Base-by-base conservation (phyloP, 1,140 invertebrate species). In the Aphaenogaster floridana region DNA sequence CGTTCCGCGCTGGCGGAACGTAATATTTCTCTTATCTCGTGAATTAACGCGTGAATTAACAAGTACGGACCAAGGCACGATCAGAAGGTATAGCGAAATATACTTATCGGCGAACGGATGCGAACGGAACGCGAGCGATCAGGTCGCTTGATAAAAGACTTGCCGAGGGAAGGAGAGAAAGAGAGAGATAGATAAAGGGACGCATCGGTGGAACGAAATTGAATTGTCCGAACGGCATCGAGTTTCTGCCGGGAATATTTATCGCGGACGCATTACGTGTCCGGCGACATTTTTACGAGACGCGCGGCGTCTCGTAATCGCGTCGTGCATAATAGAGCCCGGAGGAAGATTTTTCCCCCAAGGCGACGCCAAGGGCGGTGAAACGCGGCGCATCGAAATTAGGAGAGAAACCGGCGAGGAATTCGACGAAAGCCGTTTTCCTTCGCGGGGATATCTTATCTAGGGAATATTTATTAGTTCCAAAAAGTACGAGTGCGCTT, bases 201-300 rank as follows among this genome's bases (percentile, higher is more conserved):
- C 36, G 79, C 81, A 45, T 21, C 15, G 45, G 36, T 4, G 45
- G 71, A 63, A 64, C 34, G 21, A 85, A 85, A 85, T 77, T 85
- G 71, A 85, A 85, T 85, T 85, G 81, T 85, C 83, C 74, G 69
- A 61, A 48, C 54, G 69, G 54, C 68, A 84, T 84, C 54, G 54
- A 45, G 28, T 42, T 71, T 68, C 79, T 64, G 34, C 52, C 54
- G 54, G 28, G 79, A 87, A 87, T 87, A 81, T 89, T 88, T 66
- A 50, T 80, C 59, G 15, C 36, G 36, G 42, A 28, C 76, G 39
- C 52, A 57, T 83, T 83, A 83, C 42, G 52, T 83, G 69, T 74
- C 54, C 80, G 54, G 80, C 17, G 61, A 78, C 59, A 68, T 86
- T 86, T 86, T 77, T 79, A 79, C 83, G 71, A 86, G 52, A 64